Conservation (phyloP, 2,888 invertebrate species). For the Phalera bucephala region DNA sequence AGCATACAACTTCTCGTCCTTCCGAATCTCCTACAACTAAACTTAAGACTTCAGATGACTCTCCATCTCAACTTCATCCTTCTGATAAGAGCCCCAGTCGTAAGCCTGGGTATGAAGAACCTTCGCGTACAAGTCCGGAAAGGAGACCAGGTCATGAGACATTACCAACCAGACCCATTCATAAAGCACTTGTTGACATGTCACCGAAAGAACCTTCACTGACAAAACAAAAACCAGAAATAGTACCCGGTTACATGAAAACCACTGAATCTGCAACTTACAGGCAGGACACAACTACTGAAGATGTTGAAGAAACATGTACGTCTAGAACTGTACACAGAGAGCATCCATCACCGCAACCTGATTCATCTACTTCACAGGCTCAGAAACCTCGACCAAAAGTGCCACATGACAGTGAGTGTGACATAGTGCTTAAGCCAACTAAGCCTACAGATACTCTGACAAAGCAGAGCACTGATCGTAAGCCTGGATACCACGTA, state of each 20-base stretch:
- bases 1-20: conserved; percentile 7
- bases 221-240: neutral
- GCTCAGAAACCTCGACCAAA: neutral
- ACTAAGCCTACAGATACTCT: too few relatives aligned
- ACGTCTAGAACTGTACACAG: conserved; percentile 6
- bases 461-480: conserved; percentile 8
- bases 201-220: neutral
- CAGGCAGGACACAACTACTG: conserved; percentile 2
- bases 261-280: neutral
- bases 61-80: conserved; percentile 7
- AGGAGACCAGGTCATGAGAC: conserved; percentile 5
- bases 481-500: conserved; percentile 6
- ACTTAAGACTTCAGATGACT: conserved; percentile 4
- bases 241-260: conserved; percentile 1
- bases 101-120: conserved; percentile 2
- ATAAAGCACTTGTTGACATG: too few relatives aligned
- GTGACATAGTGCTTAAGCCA: neutral
- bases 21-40: conserved; percentile 2
- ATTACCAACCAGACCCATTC: too few relatives aligned
- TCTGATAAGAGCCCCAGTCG: conserved; percentile 1
- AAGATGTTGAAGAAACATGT: conserved; percentile 12
- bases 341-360: conserved; percentile 2
- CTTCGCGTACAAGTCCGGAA: neutral
- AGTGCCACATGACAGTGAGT: neutral
- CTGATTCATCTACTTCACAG: too few relatives aligned